Base-by-base conservation (phyloP, 2,888 invertebrate genomes). In the Megamerina dolium region DNA sequence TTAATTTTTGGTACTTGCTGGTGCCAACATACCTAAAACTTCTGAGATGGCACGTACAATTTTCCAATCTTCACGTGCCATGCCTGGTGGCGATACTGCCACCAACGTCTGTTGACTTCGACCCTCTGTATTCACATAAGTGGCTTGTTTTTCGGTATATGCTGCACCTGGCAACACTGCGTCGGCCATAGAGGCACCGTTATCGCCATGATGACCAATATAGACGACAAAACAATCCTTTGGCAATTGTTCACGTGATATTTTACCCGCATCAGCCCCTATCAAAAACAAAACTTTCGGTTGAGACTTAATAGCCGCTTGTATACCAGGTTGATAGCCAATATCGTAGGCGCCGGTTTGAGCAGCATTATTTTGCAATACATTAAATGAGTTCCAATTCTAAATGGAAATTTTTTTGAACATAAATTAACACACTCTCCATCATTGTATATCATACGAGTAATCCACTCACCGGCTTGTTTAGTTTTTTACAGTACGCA, bases 141-240 rank as follows among this genome's bases (percentile, higher is more conserved):
- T 94, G n/a, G 82, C 94, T 66, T 89, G 85, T 74, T 99, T 99
- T 77, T 99, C 99, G 0, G 99, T 99, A 73, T 97, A 99, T 0
- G 99, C 96, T 5, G 94, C 93, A 48, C 96, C 92, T 2, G 99
- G 94, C 10, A 99, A 74, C 45, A 99, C 81, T 3, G 90, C 81
- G 73, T 99, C 95, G 27, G 99, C 97, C 52, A 92, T 84, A 30
- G 80, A 73, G 2, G 97, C 99, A 41, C 97, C 97, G 46, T 73
- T 77, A 72, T 99, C 99, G 46, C 99, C 99, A 73, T 97, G 97
- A 74, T 95, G 95, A 0, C 88, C 90, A 75, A 87, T 85, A 61
- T 99, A 99, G 54, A 99, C 83, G 46, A 99, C 80, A 51, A 87
- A 84, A 49, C 87, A 84, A 64, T 84, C 87, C 43, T 81, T 77